Conservation (phyloP, 1,140 invertebrate species). For the Aphaenogaster rudis region DNA sequence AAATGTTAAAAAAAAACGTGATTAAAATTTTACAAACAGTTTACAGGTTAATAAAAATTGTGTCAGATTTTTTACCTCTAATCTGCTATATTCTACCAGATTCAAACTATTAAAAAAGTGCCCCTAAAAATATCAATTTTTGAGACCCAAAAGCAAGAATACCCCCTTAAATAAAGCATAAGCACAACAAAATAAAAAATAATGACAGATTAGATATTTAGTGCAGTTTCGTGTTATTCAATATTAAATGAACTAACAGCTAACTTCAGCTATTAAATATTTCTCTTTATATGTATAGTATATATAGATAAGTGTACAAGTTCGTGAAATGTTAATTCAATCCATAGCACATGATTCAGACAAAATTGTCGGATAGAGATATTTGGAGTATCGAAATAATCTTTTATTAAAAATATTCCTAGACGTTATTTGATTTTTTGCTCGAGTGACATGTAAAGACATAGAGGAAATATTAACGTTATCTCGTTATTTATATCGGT, state of each 20-base stretch:
- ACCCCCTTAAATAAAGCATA: not conserved
- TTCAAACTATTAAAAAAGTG: no score
- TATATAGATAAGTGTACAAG: not conserved
- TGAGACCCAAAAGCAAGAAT: no score
- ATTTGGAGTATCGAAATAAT: not conserved
- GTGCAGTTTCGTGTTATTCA: not conserved
- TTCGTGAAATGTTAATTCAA: constrained; percentile 17
- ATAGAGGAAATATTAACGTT: not conserved
- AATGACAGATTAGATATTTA: not conserved
- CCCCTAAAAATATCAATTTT: no score
- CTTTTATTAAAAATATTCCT: not conserved
- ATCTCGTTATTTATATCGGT: not conserved
- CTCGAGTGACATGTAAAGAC: no score
- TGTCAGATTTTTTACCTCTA: no score
- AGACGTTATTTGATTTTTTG: not conserved
- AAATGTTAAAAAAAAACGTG: no score
- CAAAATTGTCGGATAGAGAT: not conserved
- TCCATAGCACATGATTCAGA: not conserved
- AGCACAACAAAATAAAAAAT: not conserved
- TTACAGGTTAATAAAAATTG: no score
- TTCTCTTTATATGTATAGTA: not conserved
- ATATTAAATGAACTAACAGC: not conserved
- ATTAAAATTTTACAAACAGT: no score
- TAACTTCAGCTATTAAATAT: not conserved
- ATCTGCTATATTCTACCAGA: no score